phyloP scores from a whole-genome alignment of 2,113 vertebrate species.

The Tragulus kanchil region DNA sequence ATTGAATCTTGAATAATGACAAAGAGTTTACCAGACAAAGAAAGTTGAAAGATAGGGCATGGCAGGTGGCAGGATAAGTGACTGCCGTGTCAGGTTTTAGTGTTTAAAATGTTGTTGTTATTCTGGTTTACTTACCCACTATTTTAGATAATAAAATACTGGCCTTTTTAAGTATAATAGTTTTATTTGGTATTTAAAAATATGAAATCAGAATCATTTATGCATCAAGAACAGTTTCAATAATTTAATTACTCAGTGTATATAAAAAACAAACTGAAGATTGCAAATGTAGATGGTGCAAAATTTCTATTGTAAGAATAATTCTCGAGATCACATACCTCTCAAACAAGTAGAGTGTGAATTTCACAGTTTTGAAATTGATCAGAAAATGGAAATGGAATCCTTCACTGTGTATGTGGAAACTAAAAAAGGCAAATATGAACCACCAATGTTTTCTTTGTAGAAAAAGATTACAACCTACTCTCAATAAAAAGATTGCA shows the following conservation, averaged over 20 bases:
- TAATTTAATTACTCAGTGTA: background rate
- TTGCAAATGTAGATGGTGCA: background rate
- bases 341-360: background rate
- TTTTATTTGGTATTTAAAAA: background rate
- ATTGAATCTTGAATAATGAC: background rate
- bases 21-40: background rate
- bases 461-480: background rate
- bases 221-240: background rate
- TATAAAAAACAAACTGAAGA: conserved; percentile 1
- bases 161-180: background rate
- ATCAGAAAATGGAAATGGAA: background rate
- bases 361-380: background rate
- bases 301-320: background rate
- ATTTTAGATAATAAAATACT: background rate
- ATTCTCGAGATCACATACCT: background rate
- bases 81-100: background rate
- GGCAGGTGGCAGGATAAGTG: background rate
- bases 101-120: background rate
- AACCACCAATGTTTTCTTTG: background rate
- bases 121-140: background rate
- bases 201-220: background rate
- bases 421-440: background rate
- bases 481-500: background rate
- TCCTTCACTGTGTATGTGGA: background rate
- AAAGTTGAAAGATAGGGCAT: background rate